Conservation (phyloP, 1,140 invertebrate species). For the Calliphora vicina region DNA sequence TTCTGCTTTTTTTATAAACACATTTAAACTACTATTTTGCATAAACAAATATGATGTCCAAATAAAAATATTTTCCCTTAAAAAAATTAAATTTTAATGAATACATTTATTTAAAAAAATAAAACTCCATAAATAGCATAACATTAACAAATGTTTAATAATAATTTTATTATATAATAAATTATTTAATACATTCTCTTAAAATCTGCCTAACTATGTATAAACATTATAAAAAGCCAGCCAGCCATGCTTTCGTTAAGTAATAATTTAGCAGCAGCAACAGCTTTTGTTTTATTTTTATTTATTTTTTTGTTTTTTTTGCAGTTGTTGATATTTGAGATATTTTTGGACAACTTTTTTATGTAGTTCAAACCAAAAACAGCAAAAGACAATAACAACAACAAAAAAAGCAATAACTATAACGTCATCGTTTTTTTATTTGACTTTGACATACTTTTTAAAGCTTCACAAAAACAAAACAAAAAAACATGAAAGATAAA, state of each 20-base stretch:
- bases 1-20: too few relatives aligned
- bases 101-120: too few relatives aligned
- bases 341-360: conserved; percentile 21
- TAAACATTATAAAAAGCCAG: neutral
- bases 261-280: neutral
- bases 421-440: conserved; percentile 31
- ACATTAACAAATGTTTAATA: neutral
- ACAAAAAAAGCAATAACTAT: conserved; percentile 11
- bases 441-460: conserved; percentile 31
- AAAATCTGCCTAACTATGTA: neutral
- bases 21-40: too few relatives aligned
- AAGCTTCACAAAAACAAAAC: neutral
- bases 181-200: neutral
- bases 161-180: neutral
- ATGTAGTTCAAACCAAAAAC: neutral
- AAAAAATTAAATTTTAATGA: too few relatives aligned
- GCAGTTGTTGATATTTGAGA: neutral
- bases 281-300: neutral
- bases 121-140: neutral
- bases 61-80: too few relatives aligned
- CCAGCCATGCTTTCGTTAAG: neutral
- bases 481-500: conserved; percentile 7
- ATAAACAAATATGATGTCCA: too few relatives aligned
- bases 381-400: neutral
- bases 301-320: neutral